Evolutionary conservation across 1,140 invertebrate genomes (phyloP).

Genomic region (Procambarus clarkii): DNA sequence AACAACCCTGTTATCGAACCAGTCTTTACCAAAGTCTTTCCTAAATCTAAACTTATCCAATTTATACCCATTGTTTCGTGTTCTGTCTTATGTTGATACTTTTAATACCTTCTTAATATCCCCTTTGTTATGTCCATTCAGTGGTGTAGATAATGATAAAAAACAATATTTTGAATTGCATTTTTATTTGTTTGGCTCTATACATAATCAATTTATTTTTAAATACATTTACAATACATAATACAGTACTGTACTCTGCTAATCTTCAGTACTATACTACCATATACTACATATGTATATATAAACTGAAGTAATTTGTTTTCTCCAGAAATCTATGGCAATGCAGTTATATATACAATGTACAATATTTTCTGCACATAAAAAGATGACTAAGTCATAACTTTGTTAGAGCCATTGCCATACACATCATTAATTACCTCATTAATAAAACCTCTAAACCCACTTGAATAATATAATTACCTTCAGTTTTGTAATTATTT

Average conservation of each 20-base stretch:
- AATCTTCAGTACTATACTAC: neutral
- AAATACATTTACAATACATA: slow-evolving; percentile 32
- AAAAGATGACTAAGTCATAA: neutral
- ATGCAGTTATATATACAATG: slow-evolving; percentile 36
- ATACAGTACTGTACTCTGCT: slow-evolving; percentile 4
- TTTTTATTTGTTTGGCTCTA: slow-evolving; percentile 5
- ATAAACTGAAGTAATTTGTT: neutral
- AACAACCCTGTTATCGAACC: too few species aligned
- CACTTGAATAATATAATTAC: neutral
- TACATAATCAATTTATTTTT: slow-evolving; percentile 21
- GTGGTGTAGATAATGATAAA: too few species aligned
- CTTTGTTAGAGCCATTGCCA: slow-evolving; percentile 18
- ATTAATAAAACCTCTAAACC: neutral
- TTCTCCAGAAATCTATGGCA: slow-evolving; percentile 16
- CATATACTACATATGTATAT: slow-evolving; percentile 1
- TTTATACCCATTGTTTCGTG: too few species aligned
- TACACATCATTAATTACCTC: neutral
- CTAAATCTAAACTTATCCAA: too few species aligned
- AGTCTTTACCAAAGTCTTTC: too few species aligned
- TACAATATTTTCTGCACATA: slow-evolving; percentile 25
- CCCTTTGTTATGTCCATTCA: too few species aligned
- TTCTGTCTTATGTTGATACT: too few species aligned
- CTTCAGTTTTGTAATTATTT: neutral
- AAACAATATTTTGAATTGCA: neutral
- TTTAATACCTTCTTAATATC: too few species aligned